These are phyloP conservation scores for Papilio xuthus DNA, from an alignment of 1,140 invertebrate genomes.

Conservation along the genomic window DNA sequence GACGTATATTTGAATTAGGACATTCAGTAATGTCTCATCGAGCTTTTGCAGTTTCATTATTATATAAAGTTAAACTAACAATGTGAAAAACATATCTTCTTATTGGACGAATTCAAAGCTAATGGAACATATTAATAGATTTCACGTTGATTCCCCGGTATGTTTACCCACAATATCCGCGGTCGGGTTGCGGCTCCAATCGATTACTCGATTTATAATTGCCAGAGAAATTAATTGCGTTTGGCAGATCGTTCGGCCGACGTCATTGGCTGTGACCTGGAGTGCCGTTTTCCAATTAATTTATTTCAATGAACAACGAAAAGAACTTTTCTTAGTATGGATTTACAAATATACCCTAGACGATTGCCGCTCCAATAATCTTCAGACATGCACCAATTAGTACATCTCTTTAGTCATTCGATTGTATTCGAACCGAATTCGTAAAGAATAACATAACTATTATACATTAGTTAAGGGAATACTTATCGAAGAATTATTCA, in stretches of 20 bases:
- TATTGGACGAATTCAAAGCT: background rate
- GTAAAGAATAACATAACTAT: no score
- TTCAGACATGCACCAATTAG: background rate
- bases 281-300: background rate
- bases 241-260: background rate
- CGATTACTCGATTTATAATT: slow-evolving; percentile 35
- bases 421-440: background rate
- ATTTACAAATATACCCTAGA: background rate
- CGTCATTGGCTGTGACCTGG: slow-evolving; percentile 2
- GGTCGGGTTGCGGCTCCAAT: slow-evolving; percentile 18
- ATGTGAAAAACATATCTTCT: background rate
- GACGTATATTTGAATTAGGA: background rate
- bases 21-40: background rate
- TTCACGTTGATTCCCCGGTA: slow-evolving; percentile 8
- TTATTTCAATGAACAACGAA: background rate
- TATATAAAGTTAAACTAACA: background rate
- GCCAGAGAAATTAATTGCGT: slow-evolving; percentile 28
- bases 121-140: slow-evolving; percentile 7
- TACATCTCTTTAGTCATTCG: background rate
- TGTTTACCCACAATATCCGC: background rate
- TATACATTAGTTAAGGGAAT: no score
- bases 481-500: no score
- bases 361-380: background rate
- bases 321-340: background rate
- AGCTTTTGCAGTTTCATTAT: no score